Evolutionary conservation across 2,888 invertebrate genomes (phyloP).

Genomic region (Platycheirus albimanus): DNA sequence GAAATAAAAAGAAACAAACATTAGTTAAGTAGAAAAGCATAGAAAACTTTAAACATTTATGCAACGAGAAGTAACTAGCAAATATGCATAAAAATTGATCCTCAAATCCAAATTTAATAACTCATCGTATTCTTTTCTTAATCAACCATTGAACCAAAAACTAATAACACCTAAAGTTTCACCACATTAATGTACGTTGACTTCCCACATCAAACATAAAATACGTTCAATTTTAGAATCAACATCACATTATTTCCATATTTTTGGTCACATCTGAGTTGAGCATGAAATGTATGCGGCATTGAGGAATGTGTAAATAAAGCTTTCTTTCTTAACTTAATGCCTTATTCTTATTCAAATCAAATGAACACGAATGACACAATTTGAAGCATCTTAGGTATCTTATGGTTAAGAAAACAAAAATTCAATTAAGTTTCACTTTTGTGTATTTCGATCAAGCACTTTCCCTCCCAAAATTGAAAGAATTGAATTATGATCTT

Average conservation of each 20-base stretch:
- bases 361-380: slow-evolving; percentile 43
- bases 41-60: too few relatives aligned
- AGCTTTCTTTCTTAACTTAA: slow-evolving; percentile 57
- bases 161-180: too few relatives aligned
- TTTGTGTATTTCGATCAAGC: slow-evolving; percentile 48
- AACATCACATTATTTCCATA: slow-evolving; percentile 10
- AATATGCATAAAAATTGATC: too few relatives aligned
- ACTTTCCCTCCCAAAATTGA: slow-evolving; percentile 47
- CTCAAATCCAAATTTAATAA: too few relatives aligned
- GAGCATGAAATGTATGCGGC: slow-evolving; percentile 31
- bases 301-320: slow-evolving; percentile 54
- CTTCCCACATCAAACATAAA: neutral
- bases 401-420: slow-evolving; percentile 7
- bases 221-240: neutral
- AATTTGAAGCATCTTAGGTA: slow-evolving; percentile 11
- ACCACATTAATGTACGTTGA: too few relatives aligned
- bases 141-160: too few relatives aligned
- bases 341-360: slow-evolving; percentile 52
- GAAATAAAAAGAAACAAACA: neutral
- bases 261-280: slow-evolving; percentile 42
- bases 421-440: slow-evolving; percentile 70
- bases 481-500: too few relatives aligned
- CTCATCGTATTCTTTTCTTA: too few relatives aligned
- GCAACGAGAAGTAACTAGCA: too few relatives aligned
- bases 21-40: too few relatives aligned